Evolutionary conservation across 2,797 vertebrate genomes (phyloP), one percentile per base, ranked within the genome.

Genomic region (Muscicapa comitata): DNA sequence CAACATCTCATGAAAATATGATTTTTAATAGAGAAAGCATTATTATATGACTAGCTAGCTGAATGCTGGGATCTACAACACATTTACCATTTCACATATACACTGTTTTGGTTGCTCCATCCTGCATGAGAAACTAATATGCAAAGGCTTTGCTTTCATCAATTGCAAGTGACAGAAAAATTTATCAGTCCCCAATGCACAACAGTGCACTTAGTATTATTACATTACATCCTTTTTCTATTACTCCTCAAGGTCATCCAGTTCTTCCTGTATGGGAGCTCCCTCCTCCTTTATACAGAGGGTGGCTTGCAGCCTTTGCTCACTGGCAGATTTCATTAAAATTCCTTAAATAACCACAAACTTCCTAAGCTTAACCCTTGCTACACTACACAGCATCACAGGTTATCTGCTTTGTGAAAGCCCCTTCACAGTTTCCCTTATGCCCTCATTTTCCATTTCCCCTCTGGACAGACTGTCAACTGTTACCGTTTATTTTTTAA

Each of bases 191-290:
- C 62, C 58, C 72, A 86, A 68, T 38, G 76, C 66, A 90, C 73
- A 85, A 88, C 58, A 26, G 50, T 65, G 91, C 94, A 95, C 93
- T 95, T 91, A 95, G 73, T n/a, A 57, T 95, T 94, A 96, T 96
- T 94, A 94, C 87, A 94, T 94, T 91, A 90, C 72, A 87, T 68
- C 91, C 90, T 54, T 86, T 95, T 95, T 94, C 85, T 93, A 65
- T 88, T 88, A 67, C 54, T 86, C 47, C 84, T 93, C 93, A 96
- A 96, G 96, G 95, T 94, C 96, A 94, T 50, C 58, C 78, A 88
- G 75, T 61, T 91, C 82, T 80, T 94, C 79, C 87, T 86, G 65
- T 54, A 79, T 11, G 7, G 58, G 42, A 94, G 54, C 45, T 91
- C 63, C 57, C 65, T 59, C 21, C 72, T 91, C 65, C 81, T 80